Conservation (phyloP, 1,140 invertebrate species). For the Hestina assimilis region DNA sequence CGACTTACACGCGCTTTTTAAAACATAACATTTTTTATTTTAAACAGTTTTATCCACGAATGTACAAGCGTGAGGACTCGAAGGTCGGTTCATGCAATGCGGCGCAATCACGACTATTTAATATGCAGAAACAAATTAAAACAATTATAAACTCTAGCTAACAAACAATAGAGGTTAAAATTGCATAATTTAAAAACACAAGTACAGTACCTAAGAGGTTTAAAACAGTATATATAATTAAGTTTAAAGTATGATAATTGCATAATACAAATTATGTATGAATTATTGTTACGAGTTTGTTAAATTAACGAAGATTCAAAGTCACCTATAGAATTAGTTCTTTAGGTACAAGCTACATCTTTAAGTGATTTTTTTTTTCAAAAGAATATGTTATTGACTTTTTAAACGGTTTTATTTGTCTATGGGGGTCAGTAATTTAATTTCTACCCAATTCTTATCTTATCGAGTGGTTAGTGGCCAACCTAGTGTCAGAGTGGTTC, state of each 20-base stretch:
- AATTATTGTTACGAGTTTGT: constrained; percentile 16
- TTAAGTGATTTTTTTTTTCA: no score
- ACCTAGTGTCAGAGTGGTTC: no score
- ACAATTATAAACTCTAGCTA: constrained; percentile 10
- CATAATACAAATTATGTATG: constrained; percentile 18
- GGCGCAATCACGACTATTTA: constrained; percentile 53
- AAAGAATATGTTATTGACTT: no score
- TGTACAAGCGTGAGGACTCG: constrained; percentile 55
- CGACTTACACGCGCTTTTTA: constrained; percentile 1
- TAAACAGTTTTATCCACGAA: constrained; percentile 20
- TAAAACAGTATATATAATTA: constrained; percentile 25
- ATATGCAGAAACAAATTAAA: background rate
- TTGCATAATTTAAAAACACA: background rate
- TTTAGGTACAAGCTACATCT: no score
- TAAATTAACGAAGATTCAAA: no score
- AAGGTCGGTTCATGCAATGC: constrained; percentile 60
- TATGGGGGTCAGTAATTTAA: no score
- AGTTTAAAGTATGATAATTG: constrained; percentile 21
- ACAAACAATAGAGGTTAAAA: constrained; percentile 1
- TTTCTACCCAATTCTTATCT: no score
- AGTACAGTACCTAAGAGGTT: constrained; percentile 24
- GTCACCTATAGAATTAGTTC: no score
- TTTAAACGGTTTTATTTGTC: no score
- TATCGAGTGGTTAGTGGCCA: no score
- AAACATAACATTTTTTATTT: no score